Evolutionary conservation across 2,888 invertebrate genomes (phyloP), one percentile per base, ranked within the genome.

Genomic region (Tenthredo distinguenda): DNA sequence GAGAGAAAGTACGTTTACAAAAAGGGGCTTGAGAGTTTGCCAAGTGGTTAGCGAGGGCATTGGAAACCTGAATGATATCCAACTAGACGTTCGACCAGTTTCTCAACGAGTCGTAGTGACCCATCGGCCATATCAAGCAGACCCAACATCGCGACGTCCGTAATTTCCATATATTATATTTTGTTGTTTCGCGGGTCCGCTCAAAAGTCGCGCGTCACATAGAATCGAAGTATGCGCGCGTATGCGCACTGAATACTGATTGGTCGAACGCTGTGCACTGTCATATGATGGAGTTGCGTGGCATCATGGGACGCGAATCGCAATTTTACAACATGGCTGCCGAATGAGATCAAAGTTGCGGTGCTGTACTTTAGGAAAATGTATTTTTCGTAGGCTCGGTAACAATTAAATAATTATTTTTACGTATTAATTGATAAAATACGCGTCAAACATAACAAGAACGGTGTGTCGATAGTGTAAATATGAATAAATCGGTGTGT

Each of bases 271-370:
- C 79, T 87, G 89, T 89, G 90, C 90, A 87, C 90, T 91, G 91
- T 91, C 91, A 92, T 91, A 91, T 91, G 92, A 91, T 88, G 91
- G 88, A 89, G 88, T 88, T 91, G 90, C 91, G 89, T 91, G 91
- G 91, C 91, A 91, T 90, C 89, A 90, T 89, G 91, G 90, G 92
- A 91, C 90, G 89, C 90, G 88, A 89, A 91, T 91, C 89, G 90
- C 88, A 90, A 90, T 91, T 91, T 91, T 92, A 90, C 92, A 93
- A 93, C 89, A 93, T 93, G 93, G 93, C 93, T 92, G 91, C 89
- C 88, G 89, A 92, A 90, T 93, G 91, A 93, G 91, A 86, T 87
- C 89, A 89, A 90, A 92, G 91, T 92, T 90, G 92, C 91, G 92
- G 92, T 90, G 90, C 90, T 90, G 90, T 90, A 90, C 90, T 91